Base-by-base conservation (phyloP, 2,797 vertebrate genomes). In the Cichlasoma orientale region DNA sequence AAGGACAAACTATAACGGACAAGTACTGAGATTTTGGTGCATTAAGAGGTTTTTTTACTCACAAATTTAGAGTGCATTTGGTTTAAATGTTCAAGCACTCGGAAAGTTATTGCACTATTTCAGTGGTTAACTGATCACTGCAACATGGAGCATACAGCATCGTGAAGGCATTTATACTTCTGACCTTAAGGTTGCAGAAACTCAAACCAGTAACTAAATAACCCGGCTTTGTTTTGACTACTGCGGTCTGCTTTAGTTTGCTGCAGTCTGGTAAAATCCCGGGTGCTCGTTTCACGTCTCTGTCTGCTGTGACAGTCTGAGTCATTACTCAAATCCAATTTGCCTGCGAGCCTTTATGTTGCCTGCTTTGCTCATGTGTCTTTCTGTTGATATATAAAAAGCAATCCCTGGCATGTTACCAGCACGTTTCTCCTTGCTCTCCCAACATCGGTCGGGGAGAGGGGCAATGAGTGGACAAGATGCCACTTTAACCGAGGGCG, bases 241-340 rank as follows among this genome's bases (percentile, higher is more conserved):
- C 74, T 79, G 80, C 79, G 82, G 75, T 82, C 78, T 79, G 73
- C 83, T 82, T 68, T 82, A 82, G 79, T 84, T 86, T 69, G 74
- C 73, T 59, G 71, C 81, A 82, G 84, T 70, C 69, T 41, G 84
- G 56, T 82, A 68, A 89, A 90, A 79, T 92, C 87, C 71, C 23
- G 19, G 72, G 75, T 82, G 84, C 80, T 88, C 86, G 77, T 90
- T 92, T 89, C 82, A 87, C 58, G 59, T 90, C 73, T 83, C 73
- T 77, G 82, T 88, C 85, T 84, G 87, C 77, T 86, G 72, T 86
- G 89, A 91, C 91, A 85, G 86, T 85, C 77, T 85, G 87, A 93
- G 83, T 91, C 92, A 92, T 93, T 92, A 92, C 90, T 94, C 90
- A 94, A 90, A 94, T 91, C 86, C 86, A 93, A 92, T 92, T 92